Evolutionary conservation across 2,888 invertebrate genomes (phyloP).

Genomic region (Clepsis dumicolana): DNA sequence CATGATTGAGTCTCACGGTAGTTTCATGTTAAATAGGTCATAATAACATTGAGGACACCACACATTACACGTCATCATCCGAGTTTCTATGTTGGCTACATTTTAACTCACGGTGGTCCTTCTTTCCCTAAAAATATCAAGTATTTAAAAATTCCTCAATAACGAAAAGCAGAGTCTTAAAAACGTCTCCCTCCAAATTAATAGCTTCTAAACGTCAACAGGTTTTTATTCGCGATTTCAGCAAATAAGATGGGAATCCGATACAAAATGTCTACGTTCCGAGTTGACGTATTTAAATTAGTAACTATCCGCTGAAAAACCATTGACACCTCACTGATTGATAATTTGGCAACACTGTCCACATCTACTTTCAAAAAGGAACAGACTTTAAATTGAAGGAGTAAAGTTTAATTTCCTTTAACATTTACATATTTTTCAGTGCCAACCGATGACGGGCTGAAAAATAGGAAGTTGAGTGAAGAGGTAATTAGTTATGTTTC

Average conservation of each 20-base stretch:
- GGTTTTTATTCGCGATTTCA: not conserved
- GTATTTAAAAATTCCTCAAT: too few relatives aligned
- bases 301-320: conserved; percentile 42
- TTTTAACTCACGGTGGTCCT: too few relatives aligned
- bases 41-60: too few relatives aligned
- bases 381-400: not conserved
- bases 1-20: too few relatives aligned
- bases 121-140: too few relatives aligned
- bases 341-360: conserved; percentile 37
- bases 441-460: conserved; percentile 23
- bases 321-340: conserved; percentile 40
- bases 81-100: too few relatives aligned
- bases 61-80: too few relatives aligned
- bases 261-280: not conserved
- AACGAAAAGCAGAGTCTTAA: not conserved
- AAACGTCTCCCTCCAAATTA: not conserved
- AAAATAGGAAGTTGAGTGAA: conserved; percentile 33
- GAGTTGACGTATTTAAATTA: conserved; percentile 29
- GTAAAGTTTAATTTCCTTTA: conserved; percentile 14
- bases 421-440: conserved; percentile 14
- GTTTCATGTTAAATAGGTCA: too few relatives aligned
- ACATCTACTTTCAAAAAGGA: not conserved
- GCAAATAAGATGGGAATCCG: not conserved
- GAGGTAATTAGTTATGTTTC: conserved; percentile 34
- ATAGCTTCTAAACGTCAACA: not conserved